Evolutionary conservation across 2,888 invertebrate species (phyloP), one percentile per base, ranked within the genome.

Genomic region (Punctoribates punctum): DNA sequence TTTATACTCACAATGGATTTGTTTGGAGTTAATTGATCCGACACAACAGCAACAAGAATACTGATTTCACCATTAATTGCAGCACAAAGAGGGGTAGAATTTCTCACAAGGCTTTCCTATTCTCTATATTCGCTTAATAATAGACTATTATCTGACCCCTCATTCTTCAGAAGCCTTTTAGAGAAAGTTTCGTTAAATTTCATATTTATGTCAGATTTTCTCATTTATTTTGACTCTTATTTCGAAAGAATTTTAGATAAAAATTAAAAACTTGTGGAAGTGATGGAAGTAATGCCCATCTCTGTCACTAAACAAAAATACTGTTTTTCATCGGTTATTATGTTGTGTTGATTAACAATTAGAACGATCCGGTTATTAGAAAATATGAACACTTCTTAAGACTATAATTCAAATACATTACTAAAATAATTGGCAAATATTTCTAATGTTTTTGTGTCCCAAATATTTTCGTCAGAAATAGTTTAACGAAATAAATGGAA

Each of bases 331-430:
- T 57, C 23, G 9, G 6, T 42, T 42, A 42, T 42, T 42, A 13
- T 42, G 42, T 57, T 57, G 23, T 23, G 20, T 54, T 54, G 23
- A 57, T 57, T 57, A 57, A 57, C 23, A n/a, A 20, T 51, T 1
- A 51, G 25, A 57, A 57, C 23, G 57, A 57, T 57, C 57, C 57
- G 57, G 57, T 57, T 57, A 57, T 57, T 57, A 25, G 23, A 25
- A 13, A 57, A 23, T 57, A 25, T 23, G 20, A n/a, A 51, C 51
- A 51, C n/a, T 51, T 51, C 0, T 51, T n/a, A n/a, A 1, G 20
- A n/a, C n/a, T n/a, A 51, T 1, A 6, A n/a, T n/a, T n/a, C n/a
- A 20, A 51, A 51, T 51, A 54, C n/a, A 57, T 57, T 57, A 51
- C 5, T n/a, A 17, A 20, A 51, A 51, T 51, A 57, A 57, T 11